Conservation (phyloP, 2,888 invertebrate species). For the Acronicta alni region DNA sequence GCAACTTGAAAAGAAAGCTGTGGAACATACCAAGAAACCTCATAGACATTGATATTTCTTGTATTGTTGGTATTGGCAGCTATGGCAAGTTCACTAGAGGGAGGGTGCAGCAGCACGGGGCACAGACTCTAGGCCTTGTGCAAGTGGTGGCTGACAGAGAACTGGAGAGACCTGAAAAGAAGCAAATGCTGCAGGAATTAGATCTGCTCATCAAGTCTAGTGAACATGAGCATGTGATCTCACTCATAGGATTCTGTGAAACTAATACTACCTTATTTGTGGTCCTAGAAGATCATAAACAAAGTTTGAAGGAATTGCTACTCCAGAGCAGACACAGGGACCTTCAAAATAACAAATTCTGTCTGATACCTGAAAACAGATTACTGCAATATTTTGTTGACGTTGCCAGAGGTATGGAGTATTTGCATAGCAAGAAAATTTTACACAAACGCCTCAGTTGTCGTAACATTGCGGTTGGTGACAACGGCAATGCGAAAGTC, state of each 20-base stretch:
- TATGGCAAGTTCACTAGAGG: constrained; percentile 94
- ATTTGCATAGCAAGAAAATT: constrained; percentile 91
- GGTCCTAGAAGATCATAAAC: constrained; percentile 91
- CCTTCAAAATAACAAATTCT: constrained; percentile 88
- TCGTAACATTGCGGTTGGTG: constrained; percentile 91
- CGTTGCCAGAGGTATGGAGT: constrained; percentile 92
- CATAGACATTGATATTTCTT: constrained; percentile 92
- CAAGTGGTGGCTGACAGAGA: constrained; percentile 91
- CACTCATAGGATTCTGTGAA: constrained; percentile 94
- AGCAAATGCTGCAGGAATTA: constrained; percentile 91
- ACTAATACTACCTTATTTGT: constrained; percentile 93
- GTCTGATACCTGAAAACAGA: constrained; percentile 90
- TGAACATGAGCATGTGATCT: constrained; percentile 92
- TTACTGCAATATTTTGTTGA: constrained; percentile 91
- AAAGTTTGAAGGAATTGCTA: constrained; percentile 92
- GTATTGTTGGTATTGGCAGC: constrained; percentile 92
- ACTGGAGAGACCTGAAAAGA: constrained; percentile 86
- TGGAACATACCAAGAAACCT: constrained; percentile 93
- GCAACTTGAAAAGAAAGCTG: constrained; percentile 93
- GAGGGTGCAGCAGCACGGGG: constrained; percentile 90
- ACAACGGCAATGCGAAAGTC: constrained; percentile 92
- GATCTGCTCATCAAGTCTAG: constrained; percentile 92
- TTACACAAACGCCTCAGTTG: constrained; percentile 93
- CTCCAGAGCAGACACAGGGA: constrained; percentile 89
- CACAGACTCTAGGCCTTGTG: constrained; percentile 87